These are phyloP conservation scores for Pollachius pollachius DNA, from an alignment of 2,113 vertebrate species.

Conservation along the genomic window DNA sequence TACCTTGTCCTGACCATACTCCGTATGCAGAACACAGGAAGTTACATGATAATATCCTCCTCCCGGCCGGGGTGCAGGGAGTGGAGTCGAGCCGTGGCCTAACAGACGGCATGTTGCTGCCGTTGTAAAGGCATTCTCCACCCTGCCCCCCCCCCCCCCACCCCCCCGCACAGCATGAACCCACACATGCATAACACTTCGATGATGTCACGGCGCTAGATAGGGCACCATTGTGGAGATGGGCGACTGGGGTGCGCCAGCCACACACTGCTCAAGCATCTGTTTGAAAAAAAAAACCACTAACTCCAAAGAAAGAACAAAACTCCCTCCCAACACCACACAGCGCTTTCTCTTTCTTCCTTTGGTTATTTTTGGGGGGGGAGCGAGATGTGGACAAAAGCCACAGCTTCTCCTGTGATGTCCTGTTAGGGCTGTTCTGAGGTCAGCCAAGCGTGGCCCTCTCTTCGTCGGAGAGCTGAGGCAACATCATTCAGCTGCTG, in stretches of 20 bases:
- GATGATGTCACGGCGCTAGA: slow-evolving; percentile 74
- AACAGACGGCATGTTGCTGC: too few relatives aligned
- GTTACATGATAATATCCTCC: too few relatives aligned
- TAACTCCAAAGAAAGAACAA: slow-evolving; percentile 36
- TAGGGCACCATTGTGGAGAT: slow-evolving; percentile 67
- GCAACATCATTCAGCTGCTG: slow-evolving; percentile 77
- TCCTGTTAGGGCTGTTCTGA: slow-evolving; percentile 80
- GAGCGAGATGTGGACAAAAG: slow-evolving; percentile 72
- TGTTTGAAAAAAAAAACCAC: slow-evolving; percentile 56
- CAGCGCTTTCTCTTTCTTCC: slow-evolving; percentile 44
- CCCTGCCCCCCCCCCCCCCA: not conserved
- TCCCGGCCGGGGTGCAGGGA: too few relatives aligned
- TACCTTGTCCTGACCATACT: too few relatives aligned
- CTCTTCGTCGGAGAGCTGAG: slow-evolving; percentile 70
- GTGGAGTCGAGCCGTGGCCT: too few relatives aligned
- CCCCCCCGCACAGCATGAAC: slow-evolving; percentile 19
- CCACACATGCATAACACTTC: slow-evolving; percentile 7
- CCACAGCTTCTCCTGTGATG: slow-evolving; percentile 78
- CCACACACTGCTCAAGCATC: slow-evolving; percentile 73
- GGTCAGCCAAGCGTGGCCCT: slow-evolving; percentile 72
- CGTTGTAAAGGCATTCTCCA: not conserved
- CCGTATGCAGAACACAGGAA: too few relatives aligned
- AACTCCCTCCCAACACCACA: slow-evolving; percentile 56
- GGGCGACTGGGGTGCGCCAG: slow-evolving; percentile 54
- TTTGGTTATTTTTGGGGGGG: too few relatives aligned